Evolutionary conservation across 2,888 invertebrate species (phyloP), one percentile per base, ranked within the genome.

Genomic region (Metopia argyrocephala): DNA sequence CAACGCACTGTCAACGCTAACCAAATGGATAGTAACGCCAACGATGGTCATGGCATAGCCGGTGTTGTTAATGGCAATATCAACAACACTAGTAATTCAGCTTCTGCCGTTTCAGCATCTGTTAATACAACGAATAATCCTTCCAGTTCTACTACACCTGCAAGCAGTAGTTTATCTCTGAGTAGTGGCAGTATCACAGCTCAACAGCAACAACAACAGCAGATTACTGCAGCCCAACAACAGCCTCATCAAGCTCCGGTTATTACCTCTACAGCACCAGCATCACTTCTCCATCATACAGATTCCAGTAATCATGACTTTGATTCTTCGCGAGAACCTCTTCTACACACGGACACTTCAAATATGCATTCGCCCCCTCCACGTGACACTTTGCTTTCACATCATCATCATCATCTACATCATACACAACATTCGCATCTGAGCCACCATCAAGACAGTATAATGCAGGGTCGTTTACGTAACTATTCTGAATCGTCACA

Each of bases 401-500:
- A 79, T 74, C 83, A 83, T 65, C 76, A 76, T 50, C 83, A 81
- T 28, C 66, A 64, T 25, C 85, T 83, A n/a, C 76, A 83, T 50
- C 83, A 84, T 66, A 64, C 82, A 20, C 86, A 86, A 66, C 80
- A 86, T 68, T 76, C 62, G 3, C 87, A 88, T 46, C 85, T 83
- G 50, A 85, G 87, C 71, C 86, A 88, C 59, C 86, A 87, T 5
- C 84, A 86, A 76, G 89, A 89, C 28, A 87, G 87, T 56, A 68
- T 90, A 82, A 28, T 89, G 84, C 86, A 87, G 61, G 82, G 85
- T 78, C 87, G 91, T 15, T 87, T 90, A 85, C 89, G 91, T 62
- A 90, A 90, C 84, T 89, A 89, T 48, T 91, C 91, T 3, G 91
- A 91, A 82, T 90, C 89, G 18, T 90, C 90, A 71, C 90, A 90